phyloP scores from a whole-genome alignment of 2,888 invertebrate genomes.

The Periphyllus acericola region DNA sequence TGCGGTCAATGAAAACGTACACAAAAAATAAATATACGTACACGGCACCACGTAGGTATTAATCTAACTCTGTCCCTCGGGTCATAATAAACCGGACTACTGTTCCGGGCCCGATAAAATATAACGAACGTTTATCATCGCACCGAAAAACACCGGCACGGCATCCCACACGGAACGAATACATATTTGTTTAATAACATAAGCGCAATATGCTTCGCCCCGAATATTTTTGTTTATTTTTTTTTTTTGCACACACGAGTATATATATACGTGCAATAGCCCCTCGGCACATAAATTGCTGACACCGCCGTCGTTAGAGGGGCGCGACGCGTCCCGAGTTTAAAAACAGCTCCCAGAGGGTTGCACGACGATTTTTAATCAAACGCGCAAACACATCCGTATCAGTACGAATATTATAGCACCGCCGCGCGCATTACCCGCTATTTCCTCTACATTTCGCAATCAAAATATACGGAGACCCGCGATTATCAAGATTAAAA shows the following conservation, averaged over 20 bases:
- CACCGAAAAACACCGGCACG: neutral
- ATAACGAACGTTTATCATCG: slow-evolving; percentile 28
- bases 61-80: slow-evolving; percentile 6
- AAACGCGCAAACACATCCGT: slow-evolving; percentile 15
- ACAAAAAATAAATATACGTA: neutral
- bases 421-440: neutral
- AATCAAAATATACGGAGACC: neutral
- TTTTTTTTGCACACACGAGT: neutral
- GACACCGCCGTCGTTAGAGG: neutral
- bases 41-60: neutral
- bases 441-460: neutral
- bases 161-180: slow-evolving; percentile 8
- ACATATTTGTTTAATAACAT: slow-evolving; percentile 43
- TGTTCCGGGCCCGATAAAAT: slow-evolving; percentile 14
- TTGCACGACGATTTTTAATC: slow-evolving; percentile 39
- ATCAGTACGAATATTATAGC: neutral
- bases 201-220: slow-evolving; percentile 23
- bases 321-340: slow-evolving; percentile 9
- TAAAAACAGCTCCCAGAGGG: slow-evolving; percentile 41
- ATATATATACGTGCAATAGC: neutral
- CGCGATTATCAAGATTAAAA: too few relatives aligned
- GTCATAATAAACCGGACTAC: slow-evolving; percentile 29
- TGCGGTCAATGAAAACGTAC: neutral
- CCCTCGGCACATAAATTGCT: slow-evolving; percentile 25
- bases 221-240: slow-evolving; percentile 2